Evolutionary conservation across 2,888 invertebrate genomes (phyloP).

Genomic region (Tetragonisca angustula): DNA sequence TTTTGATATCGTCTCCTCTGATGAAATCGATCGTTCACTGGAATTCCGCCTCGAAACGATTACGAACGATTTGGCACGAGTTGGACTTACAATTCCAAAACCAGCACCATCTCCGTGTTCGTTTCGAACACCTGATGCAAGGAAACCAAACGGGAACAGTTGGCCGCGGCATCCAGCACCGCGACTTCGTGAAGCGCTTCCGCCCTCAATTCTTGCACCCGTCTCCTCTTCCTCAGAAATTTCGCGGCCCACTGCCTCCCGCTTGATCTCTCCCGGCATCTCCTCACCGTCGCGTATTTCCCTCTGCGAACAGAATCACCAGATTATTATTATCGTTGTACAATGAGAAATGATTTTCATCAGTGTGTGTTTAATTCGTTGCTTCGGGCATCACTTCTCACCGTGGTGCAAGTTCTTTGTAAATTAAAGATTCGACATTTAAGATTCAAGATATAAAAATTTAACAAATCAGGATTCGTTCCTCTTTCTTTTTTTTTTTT

Average conservation of each 20-base stretch:
- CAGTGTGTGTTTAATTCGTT: too few relatives aligned
- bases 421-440: too few relatives aligned
- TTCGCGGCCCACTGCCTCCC: slow-evolving; percentile 98
- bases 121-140: slow-evolving; percentile 87
- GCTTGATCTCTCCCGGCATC: slow-evolving; percentile 93
- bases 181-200: slow-evolving; percentile 86
- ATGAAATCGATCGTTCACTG: background rate
- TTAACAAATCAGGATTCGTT: too few relatives aligned
- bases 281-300: slow-evolving; percentile 97
- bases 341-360: too few relatives aligned
- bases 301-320: slow-evolving; percentile 89
- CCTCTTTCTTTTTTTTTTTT: too few relatives aligned
- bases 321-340: too few relatives aligned
- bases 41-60: background rate
- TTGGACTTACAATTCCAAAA: slow-evolving; percentile 86
- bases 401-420: too few relatives aligned
- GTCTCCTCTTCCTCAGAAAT: slow-evolving; percentile 95
- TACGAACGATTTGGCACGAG: background rate
- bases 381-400: too few relatives aligned
- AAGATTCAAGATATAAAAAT: too few relatives aligned
- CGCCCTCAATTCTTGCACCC: slow-evolving; percentile 88
- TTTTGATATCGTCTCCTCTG: too few relatives aligned
- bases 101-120: slow-evolving; percentile 86
- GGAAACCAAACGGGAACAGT: slow-evolving; percentile 85
- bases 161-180: slow-evolving; percentile 86